phyloP scores from a whole-genome alignment of 30 jellyfish, hydroid and myxozoan genomes.

The Chrysaora quinquecirrha region DNA sequence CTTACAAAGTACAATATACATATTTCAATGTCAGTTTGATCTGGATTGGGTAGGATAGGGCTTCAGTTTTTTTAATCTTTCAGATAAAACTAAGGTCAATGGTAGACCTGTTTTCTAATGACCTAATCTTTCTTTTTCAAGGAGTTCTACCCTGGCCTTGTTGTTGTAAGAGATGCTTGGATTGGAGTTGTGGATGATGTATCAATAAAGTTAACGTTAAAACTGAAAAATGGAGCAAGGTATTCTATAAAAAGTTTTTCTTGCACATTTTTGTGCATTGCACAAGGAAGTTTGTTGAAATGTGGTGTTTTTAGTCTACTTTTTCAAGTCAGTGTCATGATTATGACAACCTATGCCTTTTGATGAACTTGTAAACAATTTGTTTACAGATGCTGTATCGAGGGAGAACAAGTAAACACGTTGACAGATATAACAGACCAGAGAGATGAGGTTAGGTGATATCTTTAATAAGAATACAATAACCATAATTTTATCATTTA shows the following conservation, averaged over 20 bases:
- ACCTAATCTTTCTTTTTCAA: no score
- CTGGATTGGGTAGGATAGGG: no score
- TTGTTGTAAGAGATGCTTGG: slow-evolving; percentile 80
- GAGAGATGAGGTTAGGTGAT: slow-evolving; percentile 80
- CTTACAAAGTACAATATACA: no score
- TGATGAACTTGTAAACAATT: no score
- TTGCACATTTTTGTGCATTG: background rate
- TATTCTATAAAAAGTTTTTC: slow-evolving; percentile 2
- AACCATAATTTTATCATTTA: background rate
- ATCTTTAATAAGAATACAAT: background rate
- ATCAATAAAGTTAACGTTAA: slow-evolving; percentile 31
- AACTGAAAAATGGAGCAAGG: slow-evolving; percentile 90
- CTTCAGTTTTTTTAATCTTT: no score
- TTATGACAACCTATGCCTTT: no score
- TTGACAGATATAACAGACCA: slow-evolving; percentile 83
- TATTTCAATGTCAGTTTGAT: no score
- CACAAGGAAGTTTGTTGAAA: no score
- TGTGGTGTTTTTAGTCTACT: no score
- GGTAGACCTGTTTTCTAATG: no score
- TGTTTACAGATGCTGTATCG: slow-evolving; percentile 67
- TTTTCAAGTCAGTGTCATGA: no score
- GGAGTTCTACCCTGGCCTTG: slow-evolving; percentile 49
- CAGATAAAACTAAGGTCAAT: no score
- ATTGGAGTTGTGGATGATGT: slow-evolving; percentile 80
- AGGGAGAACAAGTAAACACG: slow-evolving; percentile 73